Evolutionary conservation across 2,888 invertebrate species (phyloP), one percentile per base, ranked within the genome.

Genomic region (Tanypteryx hageni): DNA sequence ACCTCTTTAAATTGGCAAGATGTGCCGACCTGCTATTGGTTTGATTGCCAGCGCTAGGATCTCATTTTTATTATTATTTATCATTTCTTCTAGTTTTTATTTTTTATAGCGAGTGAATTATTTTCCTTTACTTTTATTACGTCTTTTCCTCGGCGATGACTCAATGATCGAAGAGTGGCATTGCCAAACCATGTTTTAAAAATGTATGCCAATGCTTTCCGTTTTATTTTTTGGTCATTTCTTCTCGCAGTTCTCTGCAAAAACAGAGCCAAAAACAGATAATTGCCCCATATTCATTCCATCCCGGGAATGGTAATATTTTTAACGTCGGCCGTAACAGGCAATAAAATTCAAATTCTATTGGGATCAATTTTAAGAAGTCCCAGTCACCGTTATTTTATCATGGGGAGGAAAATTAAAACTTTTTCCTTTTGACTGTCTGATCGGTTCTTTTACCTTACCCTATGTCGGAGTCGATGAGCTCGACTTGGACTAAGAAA

Each of bases 1-100:
- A 64, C 44, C 89, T 44, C 56, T 89, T 68, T 89, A 89, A 89
- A 89, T 89, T 89, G 89, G 89, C 89, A 89, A 89, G 89, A 89
- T 89, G 64, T 89, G 89, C 56, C 89, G 27, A 27, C 76, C 68
- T 68, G 86, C 86, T 86, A 59, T 86, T 86, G 89, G 61, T 44
- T 68, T 68, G 89, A 89, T 89, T 89, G 64, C 89, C 89, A 59
- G 86, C 59, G n/a, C 59, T 13, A 57, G 59, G 31, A 89, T n/a
- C 44, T 89, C 89, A 64, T 89, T 44, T 64, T 89, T 89, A 89
- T 89, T 89, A 64, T 89, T 64, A 44, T 57, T 83, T 89, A 31
- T 89, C 89, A 56, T 64, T 64, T 18, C 61, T 27, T 18, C 56
- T 59, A 86, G n/a, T 86, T 61, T 44, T 89, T 89, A 64, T 89